Percentiles rank a stretch among this genome's conserved stretches.
Conservation (phyloP, 2,888 invertebrate genomes). For the Drepana falcataria region DNA sequence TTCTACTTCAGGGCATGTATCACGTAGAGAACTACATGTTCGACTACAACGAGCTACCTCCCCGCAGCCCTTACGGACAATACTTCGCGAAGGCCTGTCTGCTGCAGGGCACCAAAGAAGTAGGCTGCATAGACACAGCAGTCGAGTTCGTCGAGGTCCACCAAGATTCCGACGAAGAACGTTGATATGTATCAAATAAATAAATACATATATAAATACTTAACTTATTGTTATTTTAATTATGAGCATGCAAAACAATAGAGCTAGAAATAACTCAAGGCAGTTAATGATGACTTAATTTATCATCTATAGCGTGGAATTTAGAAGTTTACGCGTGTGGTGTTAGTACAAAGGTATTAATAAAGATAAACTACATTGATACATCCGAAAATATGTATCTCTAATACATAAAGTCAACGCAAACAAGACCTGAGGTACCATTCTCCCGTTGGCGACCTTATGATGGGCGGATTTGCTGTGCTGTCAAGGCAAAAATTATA, state of each 20-base stretch:
- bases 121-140: slow-evolving; percentile 9
- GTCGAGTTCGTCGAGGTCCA: slow-evolving; percentile 6
- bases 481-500: too few species aligned
- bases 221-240: neutral
- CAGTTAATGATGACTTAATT: too few species aligned
- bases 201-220: neutral
- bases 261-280: too few species aligned
- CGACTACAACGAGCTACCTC: slow-evolving; percentile 9
- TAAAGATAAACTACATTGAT: too few species aligned
- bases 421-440: too few species aligned
- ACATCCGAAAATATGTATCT: too few species aligned
- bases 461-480: too few species aligned
- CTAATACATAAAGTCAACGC: too few species aligned
- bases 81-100: slow-evolving; percentile 9
- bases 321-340: too few species aligned
- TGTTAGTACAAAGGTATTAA: too few species aligned
- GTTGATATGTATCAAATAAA: neutral
- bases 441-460: too few species aligned
- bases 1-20: slow-evolving; percentile 14
- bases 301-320: too few species aligned
- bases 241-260: neutral
- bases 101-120: slow-evolving; percentile 3
- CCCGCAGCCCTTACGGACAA: slow-evolving; percentile 10
- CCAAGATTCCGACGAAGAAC: neutral
- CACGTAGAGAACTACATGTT: slow-evolving; percentile 10